Percentiles rank a stretch among this genome's conserved stretches.
These are phyloP conservation scores for Pterocles orientalis DNA, from an alignment of 2,113 vertebrate genomes.

Conservation along the genomic window DNA sequence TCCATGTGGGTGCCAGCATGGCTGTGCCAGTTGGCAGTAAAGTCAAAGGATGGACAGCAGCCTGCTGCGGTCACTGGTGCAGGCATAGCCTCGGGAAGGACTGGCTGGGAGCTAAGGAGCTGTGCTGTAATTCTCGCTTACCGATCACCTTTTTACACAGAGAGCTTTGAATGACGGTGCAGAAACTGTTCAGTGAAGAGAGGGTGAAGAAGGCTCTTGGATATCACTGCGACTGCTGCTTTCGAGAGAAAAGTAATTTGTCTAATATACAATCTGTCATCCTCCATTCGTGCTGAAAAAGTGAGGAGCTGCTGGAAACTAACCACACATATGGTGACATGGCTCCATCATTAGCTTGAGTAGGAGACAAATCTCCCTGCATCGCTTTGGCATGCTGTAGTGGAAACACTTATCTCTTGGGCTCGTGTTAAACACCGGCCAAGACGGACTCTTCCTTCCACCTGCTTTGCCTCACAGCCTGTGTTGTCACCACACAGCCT, in stretches of 20 bases:
- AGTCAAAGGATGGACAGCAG: background rate
- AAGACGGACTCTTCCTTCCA: conserved; percentile 33
- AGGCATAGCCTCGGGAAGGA: background rate
- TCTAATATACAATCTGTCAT: conserved; percentile 67
- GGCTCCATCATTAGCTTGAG: conserved; percentile 65
- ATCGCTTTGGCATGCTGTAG: conserved; percentile 20
- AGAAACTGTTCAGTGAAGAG: conserved; percentile 37
- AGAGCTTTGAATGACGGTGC: conserved; percentile 25
- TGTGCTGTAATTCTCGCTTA: background rate
- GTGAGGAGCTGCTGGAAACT: conserved; percentile 64
- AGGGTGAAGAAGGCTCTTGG: conserved; percentile 14
- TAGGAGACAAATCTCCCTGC: conserved; percentile 52
- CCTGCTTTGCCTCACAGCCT: conserved; percentile 43
- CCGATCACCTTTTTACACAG: background rate
- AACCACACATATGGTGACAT: conserved; percentile 69
- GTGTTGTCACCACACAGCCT: conserved; percentile 34
- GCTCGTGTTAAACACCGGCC: background rate
- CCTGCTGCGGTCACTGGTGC: background rate
- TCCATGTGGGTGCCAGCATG: background rate
- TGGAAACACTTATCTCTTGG: conserved; percentile 58
- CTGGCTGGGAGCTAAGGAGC: background rate
- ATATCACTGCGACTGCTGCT: conserved; percentile 27
- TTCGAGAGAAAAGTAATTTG: conserved; percentile 54
- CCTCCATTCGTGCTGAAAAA: conserved; percentile 46
- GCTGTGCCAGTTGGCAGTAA: background rate